Base-by-base conservation (phyloP, 1,140 invertebrate species). In the Saccostrea glomerata region DNA sequence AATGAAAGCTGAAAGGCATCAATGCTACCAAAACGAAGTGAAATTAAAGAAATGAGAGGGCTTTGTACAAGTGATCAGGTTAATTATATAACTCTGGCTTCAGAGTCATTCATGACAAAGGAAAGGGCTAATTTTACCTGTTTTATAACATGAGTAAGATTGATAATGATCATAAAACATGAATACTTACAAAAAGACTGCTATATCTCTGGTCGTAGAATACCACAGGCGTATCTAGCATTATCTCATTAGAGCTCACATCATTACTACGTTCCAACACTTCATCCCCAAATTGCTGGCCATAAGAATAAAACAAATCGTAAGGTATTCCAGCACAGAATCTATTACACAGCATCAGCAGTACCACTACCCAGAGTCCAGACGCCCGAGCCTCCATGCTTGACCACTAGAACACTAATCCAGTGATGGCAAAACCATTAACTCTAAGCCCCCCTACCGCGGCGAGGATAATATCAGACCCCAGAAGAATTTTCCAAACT, bases 121-220 rank as follows among this genome's bases (percentile, higher is more conserved):
- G 6, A 58, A 58, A 60, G 58, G 20, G n/a, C n/a, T n/a, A n/a
- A n/a, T n/a, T n/a, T 15, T 60, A 20, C 58, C 13, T 56, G 55
- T 15, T 58, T 58, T 15, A 12, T 15, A 58, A 58, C 11, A 58
- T 2, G 1, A 58, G 17, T 15, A 11, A 25, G 66, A 70, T 6
- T 23, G 7, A 70, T 23, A 70, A 70, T 4, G 23, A 30, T 12
- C 20, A 70, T 25, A 73, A 73, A 4, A 25, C 25, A 15, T 9
- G 13, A 3, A 13, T 91, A 97, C 97, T 97, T 95, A 98, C 97
- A 95, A 96, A 98, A 92, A 98, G 95, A 55, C 96, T 96, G 70
- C 96, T 96, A 94, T 97, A 97, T 82, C 95, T 94, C 77, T 96
- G 96, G 91, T 97, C 96, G 94, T 96, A 98, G 94, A 97, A 97